Base-by-base conservation (phyloP, 64 coral and sea anemone species). In the Platygyra sinensis region DNA sequence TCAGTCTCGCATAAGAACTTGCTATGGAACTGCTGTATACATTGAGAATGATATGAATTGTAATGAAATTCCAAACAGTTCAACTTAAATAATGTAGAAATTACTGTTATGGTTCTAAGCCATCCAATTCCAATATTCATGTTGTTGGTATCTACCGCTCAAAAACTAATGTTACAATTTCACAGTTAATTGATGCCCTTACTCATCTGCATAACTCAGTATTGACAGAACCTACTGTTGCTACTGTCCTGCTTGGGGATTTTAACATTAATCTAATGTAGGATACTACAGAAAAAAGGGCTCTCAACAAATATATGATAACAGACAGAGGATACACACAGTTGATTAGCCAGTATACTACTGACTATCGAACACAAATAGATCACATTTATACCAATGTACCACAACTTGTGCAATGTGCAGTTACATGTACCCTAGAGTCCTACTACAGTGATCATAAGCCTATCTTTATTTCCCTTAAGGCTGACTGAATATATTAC, bases 401-500 rank as follows among this genome's bases (percentile, higher is more conserved):
- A 65, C 62, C 62, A 65, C 62, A 65, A n/a, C 18, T 0, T 65
- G 24, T 65, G 6, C 62, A 65, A 65, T 65, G 14, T 65, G 62
- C 62, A 65, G 62, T n/a, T n/a, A n/a, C n/a, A n/a, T n/a, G 62
- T 65, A 65, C 62, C 62, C 22, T 65, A 17, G 62, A 65, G 62
- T 65, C 62, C 15, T 65, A 65, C 62, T 65, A 65, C 62, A 65
- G 62, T 65, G 62, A 65, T 65, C 62, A 65, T 65, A 65, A 65
- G 16, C 62, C 62, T n/a, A 65, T 20, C 62, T 65, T 65, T 65
- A 65, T 65, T 19, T 65, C 62, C 14, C 24, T 65, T 18, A 19
- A 22, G 18, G 5, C 62, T 65, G 62, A 11, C 52, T 55, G 52
- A 55, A 39, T 39, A 39, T 39, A 39, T 39, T 39, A 39, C n/a